These are phyloP conservation scores for Phasianus colchicus DNA, from an alignment of 2,113 vertebrate genomes.

Conservation along the genomic window DNA sequence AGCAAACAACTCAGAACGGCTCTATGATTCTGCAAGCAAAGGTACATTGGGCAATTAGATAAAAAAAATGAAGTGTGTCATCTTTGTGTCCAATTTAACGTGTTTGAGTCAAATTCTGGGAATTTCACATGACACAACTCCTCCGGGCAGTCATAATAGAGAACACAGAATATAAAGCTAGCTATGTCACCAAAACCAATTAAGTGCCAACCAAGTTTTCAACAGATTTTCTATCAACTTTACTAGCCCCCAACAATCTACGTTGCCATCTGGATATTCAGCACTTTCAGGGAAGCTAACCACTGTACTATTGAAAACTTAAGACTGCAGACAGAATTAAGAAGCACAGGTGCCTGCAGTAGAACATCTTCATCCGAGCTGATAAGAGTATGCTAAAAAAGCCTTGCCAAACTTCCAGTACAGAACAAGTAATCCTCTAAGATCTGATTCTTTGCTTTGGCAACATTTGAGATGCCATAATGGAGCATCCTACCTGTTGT, in stretches of 20 bases:
- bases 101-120: background rate
- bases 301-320: background rate
- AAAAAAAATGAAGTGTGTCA: background rate
- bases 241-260: background rate
- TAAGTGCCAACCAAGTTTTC: accelerated
- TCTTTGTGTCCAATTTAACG: background rate
- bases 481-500: background rate
- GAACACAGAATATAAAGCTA: background rate
- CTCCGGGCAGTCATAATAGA: background rate
- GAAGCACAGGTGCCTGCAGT: background rate
- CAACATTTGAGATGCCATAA: background rate
- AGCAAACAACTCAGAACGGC: background rate
- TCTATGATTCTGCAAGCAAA: background rate
- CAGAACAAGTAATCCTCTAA: background rate
- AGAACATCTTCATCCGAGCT: background rate
- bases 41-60: background rate
- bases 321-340: background rate
- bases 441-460: background rate
- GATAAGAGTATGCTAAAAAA: background rate
- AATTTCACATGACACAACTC: background rate
- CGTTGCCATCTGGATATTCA: background rate
- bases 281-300: background rate
- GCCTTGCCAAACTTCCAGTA: background rate
- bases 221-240: background rate
- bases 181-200: background rate